phyloP scores from a whole-genome alignment of 2,888 invertebrate species.

The Rutpela maculata region DNA sequence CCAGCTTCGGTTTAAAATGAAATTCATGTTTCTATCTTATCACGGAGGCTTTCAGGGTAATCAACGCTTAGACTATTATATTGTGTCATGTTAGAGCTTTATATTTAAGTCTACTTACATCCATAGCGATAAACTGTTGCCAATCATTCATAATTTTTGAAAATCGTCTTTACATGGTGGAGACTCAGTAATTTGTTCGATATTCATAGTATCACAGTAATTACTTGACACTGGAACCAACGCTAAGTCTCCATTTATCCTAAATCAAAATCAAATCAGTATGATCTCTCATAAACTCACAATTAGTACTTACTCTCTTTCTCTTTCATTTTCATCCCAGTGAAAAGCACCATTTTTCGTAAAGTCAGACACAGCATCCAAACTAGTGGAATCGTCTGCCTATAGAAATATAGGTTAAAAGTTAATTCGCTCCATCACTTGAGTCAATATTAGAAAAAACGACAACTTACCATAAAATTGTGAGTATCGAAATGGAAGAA shows the following conservation, averaged over 20 bases:
- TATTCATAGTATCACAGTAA: slow-evolving; percentile 58
- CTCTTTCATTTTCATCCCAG: slow-evolving; percentile 67
- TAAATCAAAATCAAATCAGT: slow-evolving; percentile 51
- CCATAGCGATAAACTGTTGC: slow-evolving; percentile 74
- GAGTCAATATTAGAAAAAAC: slow-evolving; percentile 1
- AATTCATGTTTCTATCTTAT: no score
- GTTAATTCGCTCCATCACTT: slow-evolving; percentile 21
- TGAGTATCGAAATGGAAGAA: slow-evolving; percentile 68
- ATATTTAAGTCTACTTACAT: slow-evolving; percentile 67
- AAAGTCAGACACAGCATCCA: slow-evolving; percentile 44
- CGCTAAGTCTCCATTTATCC: slow-evolving; percentile 73
- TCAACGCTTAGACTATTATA: no score
- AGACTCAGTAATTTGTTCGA: slow-evolving; percentile 59
- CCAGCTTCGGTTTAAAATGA: no score
- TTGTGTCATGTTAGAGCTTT: no score
- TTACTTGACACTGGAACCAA: slow-evolving; percentile 71
- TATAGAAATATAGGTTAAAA: slow-evolving; percentile 43
- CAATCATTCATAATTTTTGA: slow-evolving; percentile 75
- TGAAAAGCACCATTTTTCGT: slow-evolving; percentile 51
- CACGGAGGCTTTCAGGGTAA: no score
- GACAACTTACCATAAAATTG: slow-evolving; percentile 51
- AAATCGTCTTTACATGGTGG: slow-evolving; percentile 73
- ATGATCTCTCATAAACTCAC: slow-evolving; percentile 19
- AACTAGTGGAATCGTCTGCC: slow-evolving; percentile 52
- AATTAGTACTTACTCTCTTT: slow-evolving; percentile 70